Evolutionary conservation across 1,140 invertebrate genomes (phyloP), one percentile per base, ranked within the genome.

Genomic region (Megalonaias nervosa): DNA sequence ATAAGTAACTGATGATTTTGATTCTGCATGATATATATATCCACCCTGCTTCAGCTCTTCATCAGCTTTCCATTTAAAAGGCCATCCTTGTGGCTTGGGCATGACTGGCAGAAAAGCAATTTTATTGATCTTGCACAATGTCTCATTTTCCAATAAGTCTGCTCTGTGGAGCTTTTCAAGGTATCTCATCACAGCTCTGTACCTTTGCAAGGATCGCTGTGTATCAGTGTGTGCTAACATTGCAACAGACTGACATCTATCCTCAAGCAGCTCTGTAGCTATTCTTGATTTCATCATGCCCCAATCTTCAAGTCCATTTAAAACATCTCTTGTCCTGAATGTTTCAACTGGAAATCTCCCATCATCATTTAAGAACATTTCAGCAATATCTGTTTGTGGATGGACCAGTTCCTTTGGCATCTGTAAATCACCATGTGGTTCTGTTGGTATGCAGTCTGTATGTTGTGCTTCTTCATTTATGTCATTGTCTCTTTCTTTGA

Each of bases 251-350:
- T 71, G 57, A 59, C 77, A 76, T 71, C 84, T 75, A 58, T 82
- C 71, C n/a, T 76, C 17, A 17, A 85, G 55, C 26, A 75, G 38
- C 15, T 77, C 59, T 59, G 62, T 60, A 15, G 69, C n/a, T 48
- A 85, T 31, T 23, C 61, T 71, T 62, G 77, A 67, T 60, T 9
- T 74, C 61, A 69, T 70, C 80, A 85, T 85, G 12, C 81, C 81
- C 16, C 81, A 69, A 6, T 69, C 12, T n/a, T 58, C 26, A n/a
- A 85, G 58, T 55, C 19, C 70, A 31, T 56, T 16, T 16, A 81
- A 31, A 57, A 38, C 23, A 55, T 61, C 59, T 13, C 59, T 55
- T 13, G 64, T 59, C 17, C 58, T 61, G 59, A 80, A 82, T n/a
- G 26, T 60, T 17, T 26, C 60, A 11, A 59, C 1, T 48, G 67